Conservation (phyloP, 2,797 vertebrate genomes). For the Anolis apletophallus region DNA sequence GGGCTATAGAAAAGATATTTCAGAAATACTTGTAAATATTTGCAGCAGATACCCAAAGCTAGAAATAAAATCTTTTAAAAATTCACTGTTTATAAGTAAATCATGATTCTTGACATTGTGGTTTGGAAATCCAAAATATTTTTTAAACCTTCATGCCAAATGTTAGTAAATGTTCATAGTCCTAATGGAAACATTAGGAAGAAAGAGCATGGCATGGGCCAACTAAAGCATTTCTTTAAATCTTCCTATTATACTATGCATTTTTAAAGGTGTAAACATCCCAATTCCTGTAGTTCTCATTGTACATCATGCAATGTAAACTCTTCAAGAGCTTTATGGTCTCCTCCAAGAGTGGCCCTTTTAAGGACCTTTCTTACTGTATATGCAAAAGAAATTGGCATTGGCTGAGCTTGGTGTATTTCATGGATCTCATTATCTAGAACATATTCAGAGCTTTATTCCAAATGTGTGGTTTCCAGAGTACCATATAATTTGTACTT, state of each 20-base stretch:
- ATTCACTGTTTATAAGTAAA: not conserved
- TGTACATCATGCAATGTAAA: not conserved
- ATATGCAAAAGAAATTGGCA: not conserved
- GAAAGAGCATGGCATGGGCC: not conserved
- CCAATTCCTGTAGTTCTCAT: not conserved
- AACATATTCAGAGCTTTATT: not conserved
- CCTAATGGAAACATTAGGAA: not conserved
- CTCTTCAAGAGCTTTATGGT: not conserved
- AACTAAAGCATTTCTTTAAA: not conserved
- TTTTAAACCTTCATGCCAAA: not conserved
- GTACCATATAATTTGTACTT: not conserved
- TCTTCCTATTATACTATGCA: not conserved
- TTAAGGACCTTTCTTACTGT: not conserved
- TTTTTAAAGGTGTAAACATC: not conserved
- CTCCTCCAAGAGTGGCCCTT: not conserved
- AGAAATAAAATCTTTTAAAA: not conserved
- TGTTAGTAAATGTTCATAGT: not conserved
- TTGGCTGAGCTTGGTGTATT: not conserved
- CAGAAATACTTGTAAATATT: not conserved
- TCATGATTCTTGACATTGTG: not conserved
- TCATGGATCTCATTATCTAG: not conserved
- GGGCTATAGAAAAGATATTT: not conserved
- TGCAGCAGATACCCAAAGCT: constrained; percentile 24
- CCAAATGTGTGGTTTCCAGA: not conserved
- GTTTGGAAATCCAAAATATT: not conserved